Percentiles rank a stretch among this genome's conserved stretches.
These are phyloP conservation scores for Tragelaphus imberbis DNA, from an alignment of 2,113 vertebrate species.

Conservation along the genomic window DNA sequence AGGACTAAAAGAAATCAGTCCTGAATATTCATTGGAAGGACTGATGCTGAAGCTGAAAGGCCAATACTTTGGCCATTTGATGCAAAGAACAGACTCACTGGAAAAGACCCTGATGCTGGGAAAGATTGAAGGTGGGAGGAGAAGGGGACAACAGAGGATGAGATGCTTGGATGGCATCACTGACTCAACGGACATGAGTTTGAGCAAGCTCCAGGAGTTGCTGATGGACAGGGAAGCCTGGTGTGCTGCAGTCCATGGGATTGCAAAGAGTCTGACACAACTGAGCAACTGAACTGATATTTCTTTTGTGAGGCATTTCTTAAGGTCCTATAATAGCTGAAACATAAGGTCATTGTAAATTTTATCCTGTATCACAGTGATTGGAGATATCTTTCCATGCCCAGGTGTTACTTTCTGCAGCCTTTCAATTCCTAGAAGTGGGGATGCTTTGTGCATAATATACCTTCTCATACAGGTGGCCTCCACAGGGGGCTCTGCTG, in stretches of 20 bases:
- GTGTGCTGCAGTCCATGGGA: neutral
- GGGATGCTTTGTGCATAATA: neutral
- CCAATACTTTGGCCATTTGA: neutral
- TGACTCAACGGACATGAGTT: neutral
- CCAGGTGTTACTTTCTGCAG: neutral
- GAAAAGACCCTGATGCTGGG: neutral
- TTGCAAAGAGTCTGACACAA: neutral
- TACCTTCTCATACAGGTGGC: accelerated
- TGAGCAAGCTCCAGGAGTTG: neutral
- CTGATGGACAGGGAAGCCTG: neutral
- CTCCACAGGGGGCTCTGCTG: neutral
- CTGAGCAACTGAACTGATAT: neutral
- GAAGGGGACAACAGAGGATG: neutral
- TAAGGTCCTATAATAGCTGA: neutral
- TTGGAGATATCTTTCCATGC: neutral
- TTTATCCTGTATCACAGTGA: neutral
- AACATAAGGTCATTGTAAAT: neutral
- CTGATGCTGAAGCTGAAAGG: neutral
- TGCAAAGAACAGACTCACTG: neutral
- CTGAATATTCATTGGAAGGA: neutral
- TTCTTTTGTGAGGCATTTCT: neutral
- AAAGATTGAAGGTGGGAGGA: neutral
- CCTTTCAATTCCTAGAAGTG: neutral
- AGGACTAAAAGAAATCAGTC: neutral
- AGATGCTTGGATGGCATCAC: neutral